Base-by-base conservation (phyloP, 2,797 vertebrate species). In the Enteromius treurensis region DNA sequence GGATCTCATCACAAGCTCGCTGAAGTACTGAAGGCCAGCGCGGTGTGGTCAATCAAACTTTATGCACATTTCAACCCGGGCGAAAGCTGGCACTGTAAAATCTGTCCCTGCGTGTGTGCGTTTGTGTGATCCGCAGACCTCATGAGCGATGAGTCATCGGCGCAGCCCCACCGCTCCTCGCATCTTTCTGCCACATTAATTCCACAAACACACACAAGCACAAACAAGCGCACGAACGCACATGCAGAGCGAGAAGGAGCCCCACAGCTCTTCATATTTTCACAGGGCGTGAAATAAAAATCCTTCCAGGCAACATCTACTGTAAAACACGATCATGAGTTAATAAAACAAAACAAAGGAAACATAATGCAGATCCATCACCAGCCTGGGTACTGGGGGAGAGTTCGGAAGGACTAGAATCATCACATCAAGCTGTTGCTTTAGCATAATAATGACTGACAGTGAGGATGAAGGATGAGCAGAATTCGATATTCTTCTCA, bases 181-280 rank as follows among this genome's bases (percentile, higher is more conserved):
- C 74, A 76, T 80, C 80, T 84, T 84, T 86, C 86, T 79, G 82
- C 84, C 82, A 87, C 87, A 85, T 82, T 87, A 81, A 78, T 62
- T 86, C 77, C 79, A 77, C 69, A 78, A 21, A 84, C 78, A 86
- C 67, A 84, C 78, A 77, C 62, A 77, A n/a, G 80, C 77, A 86
- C 65, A 84, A 69, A 81, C 85, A 81, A 53, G 45, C 78, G 26
- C 81, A 86, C 68, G 21, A 45, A 73, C 69, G 42, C 62, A 49
- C 82, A 82, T 9, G 47, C 70, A 34, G 73, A 70, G 62, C 7
- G 49, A 68, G 81, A 77, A 74, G 47, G 62, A 45, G 62, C 62
- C 81, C 71, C 73, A 6, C 37, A 32, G 73, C 73, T 77, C 37
- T 77, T 73, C 62, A 82, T 76, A 69, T 77, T 82, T 77, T 53